phyloP scores from a whole-genome alignment of 2,888 invertebrate genomes.

The Nymphalis polychloros region DNA sequence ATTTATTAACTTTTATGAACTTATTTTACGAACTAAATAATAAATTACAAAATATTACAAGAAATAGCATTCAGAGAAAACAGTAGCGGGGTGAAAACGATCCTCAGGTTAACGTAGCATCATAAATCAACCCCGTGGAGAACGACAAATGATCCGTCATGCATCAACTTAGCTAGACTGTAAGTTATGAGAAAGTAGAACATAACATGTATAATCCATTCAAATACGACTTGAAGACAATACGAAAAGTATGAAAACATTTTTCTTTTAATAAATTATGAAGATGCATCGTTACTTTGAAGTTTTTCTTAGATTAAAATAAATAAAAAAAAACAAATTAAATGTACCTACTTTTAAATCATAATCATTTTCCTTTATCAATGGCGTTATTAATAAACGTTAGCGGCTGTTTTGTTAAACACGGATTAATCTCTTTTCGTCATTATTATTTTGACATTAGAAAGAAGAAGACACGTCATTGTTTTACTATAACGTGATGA shows the following conservation, averaged over 20 bases:
- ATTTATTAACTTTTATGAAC: not conserved
- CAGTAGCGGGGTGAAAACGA: slow-evolving; percentile 29
- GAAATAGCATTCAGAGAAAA: slow-evolving; percentile 10
- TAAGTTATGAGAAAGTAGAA: not conserved
- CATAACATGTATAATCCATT: not conserved
- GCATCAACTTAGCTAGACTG: slow-evolving; percentile 21
- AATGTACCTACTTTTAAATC: too few species aligned
- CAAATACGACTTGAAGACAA: not conserved
- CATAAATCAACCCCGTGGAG: slow-evolving; percentile 22
- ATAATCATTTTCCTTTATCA: too few species aligned
- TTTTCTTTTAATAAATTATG: too few species aligned
- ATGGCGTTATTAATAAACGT: too few species aligned
- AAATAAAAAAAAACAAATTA: too few species aligned
- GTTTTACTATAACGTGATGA: too few species aligned
- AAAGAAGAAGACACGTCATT: too few species aligned
- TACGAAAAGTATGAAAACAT: not conserved
- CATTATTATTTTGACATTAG: too few species aligned
- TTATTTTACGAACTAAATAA: not conserved
- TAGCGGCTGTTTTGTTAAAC: too few species aligned
- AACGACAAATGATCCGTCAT: slow-evolving; percentile 27
- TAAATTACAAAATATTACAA: not conserved
- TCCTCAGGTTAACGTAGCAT: slow-evolving; percentile 14
- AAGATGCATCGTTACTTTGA: too few species aligned
- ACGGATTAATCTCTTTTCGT: too few species aligned
- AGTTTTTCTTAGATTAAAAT: too few species aligned